phyloP scores from a whole-genome alignment of 2,888 invertebrate species.

The Zygogramma bicolorata region DNA sequence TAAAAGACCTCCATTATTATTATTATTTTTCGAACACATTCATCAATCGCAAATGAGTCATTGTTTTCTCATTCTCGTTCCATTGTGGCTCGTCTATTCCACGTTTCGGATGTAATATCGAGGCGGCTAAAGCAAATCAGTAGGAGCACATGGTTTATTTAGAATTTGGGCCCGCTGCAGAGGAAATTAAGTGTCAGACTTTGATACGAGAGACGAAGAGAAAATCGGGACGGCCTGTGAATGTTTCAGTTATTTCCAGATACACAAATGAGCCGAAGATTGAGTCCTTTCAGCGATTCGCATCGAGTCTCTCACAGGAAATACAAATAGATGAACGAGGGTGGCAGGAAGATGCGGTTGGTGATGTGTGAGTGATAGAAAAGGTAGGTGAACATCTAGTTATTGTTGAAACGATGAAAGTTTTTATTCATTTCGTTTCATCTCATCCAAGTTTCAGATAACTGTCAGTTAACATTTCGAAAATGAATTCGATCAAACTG shows the following conservation, averaged over 20 bases:
- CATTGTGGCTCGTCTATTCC: background rate
- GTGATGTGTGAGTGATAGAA: background rate
- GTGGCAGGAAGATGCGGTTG: background rate
- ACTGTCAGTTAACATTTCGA: no score
- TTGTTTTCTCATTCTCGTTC: slow-evolving; percentile 2
- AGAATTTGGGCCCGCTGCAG: slow-evolving; percentile 55
- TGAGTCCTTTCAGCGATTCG: slow-evolving; percentile 46
- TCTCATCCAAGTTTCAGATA: no score
- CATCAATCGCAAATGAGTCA: background rate
- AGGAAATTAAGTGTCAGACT: slow-evolving; percentile 61
- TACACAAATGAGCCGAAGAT: slow-evolving; percentile 54
- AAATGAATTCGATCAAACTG: no score
- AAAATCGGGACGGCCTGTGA: slow-evolving; percentile 50
- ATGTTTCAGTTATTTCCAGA: slow-evolving; percentile 53
- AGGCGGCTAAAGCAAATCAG: slow-evolving; percentile 28
- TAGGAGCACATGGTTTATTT: slow-evolving; percentile 55
- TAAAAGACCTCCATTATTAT: no score
- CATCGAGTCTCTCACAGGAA: slow-evolving; percentile 24
- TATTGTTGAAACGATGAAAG: background rate
- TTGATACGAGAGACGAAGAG: slow-evolving; percentile 43
- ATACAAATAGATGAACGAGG: slow-evolving; percentile 30
- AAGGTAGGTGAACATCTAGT: background rate
- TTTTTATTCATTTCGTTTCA: no score
- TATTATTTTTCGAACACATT: background rate
- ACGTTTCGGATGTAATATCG: slow-evolving; percentile 29